Base-by-base conservation (phyloP, 2,113 vertebrate species). In the Oryzias javanicus region DNA sequence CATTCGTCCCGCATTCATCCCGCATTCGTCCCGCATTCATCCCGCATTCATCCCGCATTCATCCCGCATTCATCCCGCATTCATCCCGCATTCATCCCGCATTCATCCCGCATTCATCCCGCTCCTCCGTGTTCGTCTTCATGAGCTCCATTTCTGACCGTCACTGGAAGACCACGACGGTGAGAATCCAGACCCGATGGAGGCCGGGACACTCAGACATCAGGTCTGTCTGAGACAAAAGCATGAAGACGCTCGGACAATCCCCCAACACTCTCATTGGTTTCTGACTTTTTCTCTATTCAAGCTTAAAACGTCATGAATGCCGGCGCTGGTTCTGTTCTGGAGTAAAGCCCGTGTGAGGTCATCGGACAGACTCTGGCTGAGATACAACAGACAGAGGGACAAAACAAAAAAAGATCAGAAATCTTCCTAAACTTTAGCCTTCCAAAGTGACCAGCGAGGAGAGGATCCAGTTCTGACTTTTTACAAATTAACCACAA, bases 341-440 rank as follows among this genome's bases (percentile, higher is more conserved):
- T 35, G 70, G 71, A 76, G 74, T 78, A 78, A 79, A 84, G 80
- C 75, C 70, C 78, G 75, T 29, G 60, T 58, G 77, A 77, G 81
- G 82, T 84, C 75, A 86, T 85, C 80, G 73, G 79, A 42, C 70
- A 76, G 60, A 40, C 61, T 62, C 69, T 66, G 69, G 73, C 71
- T 72, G 72, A 58, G 77, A 85, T 84, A 85, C 84, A 84, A 70
- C 64, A 60, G 14, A 50, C 57, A 73, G 77, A 6, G 44, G 44
- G 67, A 47, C 70, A 66, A 60, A 80, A 75, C 66, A 77, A 74
- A 47, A 63, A 60, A 59, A 55, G 47, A 70, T 54, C 49, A 54
- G 60, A 51, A 27, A 27, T 27, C 25, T 6, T 27, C 4, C 49
- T 18, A 19, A 16, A 27, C 64, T 79, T 49, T 49, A 0, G 3